Evolutionary conservation across 2,113 vertebrate genomes (phyloP).

Genomic region (Rhinopithecus roxellana): DNA sequence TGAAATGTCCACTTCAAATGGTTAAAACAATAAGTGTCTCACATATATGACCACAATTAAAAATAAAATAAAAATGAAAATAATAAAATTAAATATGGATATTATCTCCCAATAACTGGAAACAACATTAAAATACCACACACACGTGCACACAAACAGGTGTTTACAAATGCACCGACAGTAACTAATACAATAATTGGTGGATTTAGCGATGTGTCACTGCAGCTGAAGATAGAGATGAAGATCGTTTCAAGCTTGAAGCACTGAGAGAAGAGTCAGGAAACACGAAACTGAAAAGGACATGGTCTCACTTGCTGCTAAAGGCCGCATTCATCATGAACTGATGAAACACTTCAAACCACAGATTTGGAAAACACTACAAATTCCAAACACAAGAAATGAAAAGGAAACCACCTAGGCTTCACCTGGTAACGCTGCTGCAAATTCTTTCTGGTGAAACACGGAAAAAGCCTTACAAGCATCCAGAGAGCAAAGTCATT

Average conservation of each 20-base stretch:
- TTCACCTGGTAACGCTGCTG: background rate
- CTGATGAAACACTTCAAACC: background rate
- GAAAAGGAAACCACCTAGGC: background rate
- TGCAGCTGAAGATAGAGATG: background rate
- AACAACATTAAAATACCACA: background rate
- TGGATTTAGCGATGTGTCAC: background rate
- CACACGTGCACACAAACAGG: background rate
- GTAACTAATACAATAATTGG: background rate
- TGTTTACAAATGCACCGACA: background rate
- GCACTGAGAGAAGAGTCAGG: background rate
- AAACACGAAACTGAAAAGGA: background rate
- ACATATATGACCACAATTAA: background rate
- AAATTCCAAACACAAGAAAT: background rate
- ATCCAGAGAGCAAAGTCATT: too few relatives aligned
- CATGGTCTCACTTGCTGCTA: background rate
- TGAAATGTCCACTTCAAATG: too few relatives aligned
- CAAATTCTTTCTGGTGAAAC: too few relatives aligned
- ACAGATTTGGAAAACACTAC: background rate
- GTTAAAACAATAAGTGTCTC: too few relatives aligned
- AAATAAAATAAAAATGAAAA: background rate
- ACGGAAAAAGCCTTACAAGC: background rate
- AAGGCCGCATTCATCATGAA: background rate
- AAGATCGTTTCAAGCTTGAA: background rate
- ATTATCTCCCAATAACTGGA: background rate
- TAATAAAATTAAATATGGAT: background rate